phyloP scores from a whole-genome alignment of 1,140 invertebrate species.

The Drosophila tani region DNA sequence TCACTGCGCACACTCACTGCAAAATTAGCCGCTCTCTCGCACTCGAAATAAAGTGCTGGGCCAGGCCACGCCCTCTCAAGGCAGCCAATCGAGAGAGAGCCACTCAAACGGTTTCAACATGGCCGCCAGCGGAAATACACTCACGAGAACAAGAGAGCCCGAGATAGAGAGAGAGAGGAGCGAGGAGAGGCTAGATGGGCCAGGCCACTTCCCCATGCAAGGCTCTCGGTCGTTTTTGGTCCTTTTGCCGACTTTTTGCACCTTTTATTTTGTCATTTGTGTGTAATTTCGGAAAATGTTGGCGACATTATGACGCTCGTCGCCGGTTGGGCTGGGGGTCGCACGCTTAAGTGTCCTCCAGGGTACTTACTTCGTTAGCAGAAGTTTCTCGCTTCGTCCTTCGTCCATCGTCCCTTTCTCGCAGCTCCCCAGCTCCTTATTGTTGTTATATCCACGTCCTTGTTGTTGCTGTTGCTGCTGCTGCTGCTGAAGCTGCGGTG shows the following conservation, averaged over 20 bases:
- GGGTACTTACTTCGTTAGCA: conserved; percentile 84
- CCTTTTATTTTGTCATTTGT: conserved; percentile 82
- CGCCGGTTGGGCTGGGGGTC: conserved; percentile 63
- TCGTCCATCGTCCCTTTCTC: conserved; percentile 36
- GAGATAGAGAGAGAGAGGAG: not conserved
- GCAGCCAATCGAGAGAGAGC: conserved; percentile 56
- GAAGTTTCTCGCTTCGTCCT: conserved; percentile 66
- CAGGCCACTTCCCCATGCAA: conserved; percentile 37
- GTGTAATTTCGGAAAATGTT: conserved; percentile 83
- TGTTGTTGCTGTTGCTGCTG: conserved; percentile 17
- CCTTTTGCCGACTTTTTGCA: conserved; percentile 76
- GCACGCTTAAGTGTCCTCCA: conserved; percentile 84
- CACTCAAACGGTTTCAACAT: conserved; percentile 74
- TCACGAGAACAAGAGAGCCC: conserved; percentile 16
- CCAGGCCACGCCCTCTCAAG: conserved; percentile 52
- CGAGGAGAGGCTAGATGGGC: not conserved
- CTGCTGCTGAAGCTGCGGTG: conserved; percentile 33
- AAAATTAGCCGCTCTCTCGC: conserved; percentile 5
- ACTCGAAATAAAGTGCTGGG: conserved; percentile 12
- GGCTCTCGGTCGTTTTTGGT: conserved; percentile 13
- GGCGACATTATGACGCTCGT: conserved; percentile 74
- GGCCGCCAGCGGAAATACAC: conserved; percentile 59
- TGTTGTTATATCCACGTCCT: conserved; percentile 14
- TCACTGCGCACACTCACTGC: conserved; percentile 39
- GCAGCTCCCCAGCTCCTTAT: conserved; percentile 3